These are phyloP conservation scores for Mastacembelus armatus DNA, from an alignment of 2,797 vertebrate species.

Conservation along the genomic window DNA sequence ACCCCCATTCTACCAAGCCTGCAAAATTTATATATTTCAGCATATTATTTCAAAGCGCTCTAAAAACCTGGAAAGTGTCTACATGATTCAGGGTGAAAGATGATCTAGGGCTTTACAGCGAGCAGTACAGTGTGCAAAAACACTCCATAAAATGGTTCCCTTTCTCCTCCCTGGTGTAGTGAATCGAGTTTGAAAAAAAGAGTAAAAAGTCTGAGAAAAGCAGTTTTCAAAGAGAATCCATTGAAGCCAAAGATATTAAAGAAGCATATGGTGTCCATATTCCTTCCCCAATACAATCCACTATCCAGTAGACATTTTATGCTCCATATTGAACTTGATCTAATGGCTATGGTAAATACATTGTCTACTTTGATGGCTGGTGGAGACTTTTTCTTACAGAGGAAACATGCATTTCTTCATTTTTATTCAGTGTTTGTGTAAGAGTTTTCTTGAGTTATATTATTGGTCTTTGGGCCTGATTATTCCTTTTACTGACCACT, in stretches of 20 bases:
- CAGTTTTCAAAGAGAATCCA: slow-evolving; percentile 9
- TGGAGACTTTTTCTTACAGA: slow-evolving; percentile 13
- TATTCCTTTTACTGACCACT: too few species aligned
- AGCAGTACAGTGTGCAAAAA: slow-evolving; percentile 23
- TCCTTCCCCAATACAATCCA: not conserved
- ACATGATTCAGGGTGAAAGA: slow-evolving; percentile 41
- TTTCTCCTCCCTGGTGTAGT: slow-evolving; percentile 30
- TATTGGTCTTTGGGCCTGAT: slow-evolving; percentile 1
- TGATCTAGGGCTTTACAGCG: slow-evolving; percentile 6
- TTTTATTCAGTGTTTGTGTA: too few species aligned
- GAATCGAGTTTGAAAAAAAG: slow-evolving; percentile 1
- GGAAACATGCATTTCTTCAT: too few species aligned
- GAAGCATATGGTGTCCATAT: slow-evolving; percentile 11
- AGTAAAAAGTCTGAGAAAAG: slow-evolving; percentile 10
- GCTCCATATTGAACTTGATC: slow-evolving; percentile 31
- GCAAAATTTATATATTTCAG: slow-evolving; percentile 41
- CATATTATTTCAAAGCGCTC: slow-evolving; percentile 57
- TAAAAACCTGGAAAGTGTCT: slow-evolving; percentile 46
- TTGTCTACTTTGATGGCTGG: slow-evolving; percentile 10
- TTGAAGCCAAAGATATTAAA: slow-evolving; percentile 8
- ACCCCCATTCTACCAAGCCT: not conserved
- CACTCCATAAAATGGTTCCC: slow-evolving; percentile 34
- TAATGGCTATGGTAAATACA: slow-evolving; percentile 61
- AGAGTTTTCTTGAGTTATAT: not conserved
- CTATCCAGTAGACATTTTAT: slow-evolving; percentile 37